Evolutionary conservation across 2,888 invertebrate genomes (phyloP).

Genomic region (Mythimna ferrago): DNA sequence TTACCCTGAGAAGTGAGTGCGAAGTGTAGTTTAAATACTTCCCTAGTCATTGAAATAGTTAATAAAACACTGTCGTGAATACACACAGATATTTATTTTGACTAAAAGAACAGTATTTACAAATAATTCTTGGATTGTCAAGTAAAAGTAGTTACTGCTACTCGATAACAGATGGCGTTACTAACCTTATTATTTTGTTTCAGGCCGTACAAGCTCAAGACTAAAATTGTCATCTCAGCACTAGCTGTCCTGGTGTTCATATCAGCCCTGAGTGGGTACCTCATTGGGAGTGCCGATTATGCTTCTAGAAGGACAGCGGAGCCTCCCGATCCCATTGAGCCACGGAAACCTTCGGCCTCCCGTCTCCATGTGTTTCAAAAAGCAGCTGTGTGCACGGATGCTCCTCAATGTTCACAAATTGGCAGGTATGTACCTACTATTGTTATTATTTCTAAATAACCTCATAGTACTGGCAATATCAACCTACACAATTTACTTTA

Average conservation of each 20-base stretch:
- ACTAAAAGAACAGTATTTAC: slow-evolving; percentile 15
- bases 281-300: slow-evolving; percentile 78
- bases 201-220: slow-evolving; percentile 80
- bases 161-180: slow-evolving; percentile 68
- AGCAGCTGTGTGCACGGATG: slow-evolving; percentile 95
- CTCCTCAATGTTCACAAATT: slow-evolving; percentile 93
- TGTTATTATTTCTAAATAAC: not conserved
- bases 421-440: slow-evolving; percentile 92
- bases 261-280: slow-evolving; percentile 80
- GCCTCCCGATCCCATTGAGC: slow-evolving; percentile 92
- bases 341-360: slow-evolving; percentile 92
- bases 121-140: slow-evolving; percentile 1
- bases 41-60: not conserved
- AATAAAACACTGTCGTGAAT: no score
- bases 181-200: slow-evolving; percentile 65
- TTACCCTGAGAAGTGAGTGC: slow-evolving; percentile 82
- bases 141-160: slow-evolving; percentile 45
- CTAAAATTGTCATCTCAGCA: slow-evolving; percentile 76
- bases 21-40: slow-evolving; percentile 11
- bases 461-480: no score
- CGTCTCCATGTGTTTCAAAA: slow-evolving; percentile 92
- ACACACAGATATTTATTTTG: not conserved
- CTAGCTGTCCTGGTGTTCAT: slow-evolving; percentile 76
- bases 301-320: slow-evolving; percentile 71
- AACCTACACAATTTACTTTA: not conserved